These are phyloP conservation scores for Eudasyphora cyanicolor DNA, from an alignment of 2,888 invertebrate species.

Conservation along the genomic window DNA sequence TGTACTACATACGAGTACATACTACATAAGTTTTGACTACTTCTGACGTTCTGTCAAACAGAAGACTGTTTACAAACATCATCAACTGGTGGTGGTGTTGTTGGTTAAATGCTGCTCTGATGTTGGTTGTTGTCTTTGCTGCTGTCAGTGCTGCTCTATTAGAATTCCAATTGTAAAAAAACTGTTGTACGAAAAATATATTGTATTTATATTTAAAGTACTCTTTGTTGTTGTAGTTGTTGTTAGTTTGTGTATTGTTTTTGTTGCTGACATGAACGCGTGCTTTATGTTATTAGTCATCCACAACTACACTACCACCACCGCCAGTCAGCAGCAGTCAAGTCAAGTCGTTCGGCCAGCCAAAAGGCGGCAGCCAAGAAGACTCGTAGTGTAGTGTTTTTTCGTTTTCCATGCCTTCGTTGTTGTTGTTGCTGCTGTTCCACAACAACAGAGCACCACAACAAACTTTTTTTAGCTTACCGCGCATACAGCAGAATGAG, in stretches of 20 bases:
- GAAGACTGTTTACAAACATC: slow-evolving; percentile 16
- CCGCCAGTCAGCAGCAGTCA: too few species aligned
- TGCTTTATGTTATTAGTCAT: slow-evolving; percentile 64
- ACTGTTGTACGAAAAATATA: slow-evolving; percentile 5
- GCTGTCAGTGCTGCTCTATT: slow-evolving; percentile 42
- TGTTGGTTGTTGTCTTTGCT: background rate
- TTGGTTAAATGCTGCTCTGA: background rate
- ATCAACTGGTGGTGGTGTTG: slow-evolving; percentile 19
- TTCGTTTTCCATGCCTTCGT: slow-evolving; percentile 32
- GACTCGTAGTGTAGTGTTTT: slow-evolving; percentile 50
- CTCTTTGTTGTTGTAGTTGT: slow-evolving; percentile 49
- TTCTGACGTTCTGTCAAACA: background rate
- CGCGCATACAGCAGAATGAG: slow-evolving; percentile 60
- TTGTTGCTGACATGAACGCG: slow-evolving; percentile 52
- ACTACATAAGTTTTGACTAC: too few species aligned
- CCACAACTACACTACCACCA: slow-evolving; percentile 17
- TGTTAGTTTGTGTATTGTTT: slow-evolving; percentile 42
- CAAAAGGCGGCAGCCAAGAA: slow-evolving; percentile 66
- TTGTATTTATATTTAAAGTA: slow-evolving; percentile 38
- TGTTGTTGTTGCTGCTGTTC: slow-evolving; percentile 45
- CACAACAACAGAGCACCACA: slow-evolving; percentile 57
- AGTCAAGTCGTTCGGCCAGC: too few species aligned
- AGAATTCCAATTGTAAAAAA: slow-evolving; percentile 41
- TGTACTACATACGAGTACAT: too few species aligned
- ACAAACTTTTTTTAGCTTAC: slow-evolving; percentile 64